Conservation (phyloP, 2,888 invertebrate genomes). For the Nomada fucata region DNA sequence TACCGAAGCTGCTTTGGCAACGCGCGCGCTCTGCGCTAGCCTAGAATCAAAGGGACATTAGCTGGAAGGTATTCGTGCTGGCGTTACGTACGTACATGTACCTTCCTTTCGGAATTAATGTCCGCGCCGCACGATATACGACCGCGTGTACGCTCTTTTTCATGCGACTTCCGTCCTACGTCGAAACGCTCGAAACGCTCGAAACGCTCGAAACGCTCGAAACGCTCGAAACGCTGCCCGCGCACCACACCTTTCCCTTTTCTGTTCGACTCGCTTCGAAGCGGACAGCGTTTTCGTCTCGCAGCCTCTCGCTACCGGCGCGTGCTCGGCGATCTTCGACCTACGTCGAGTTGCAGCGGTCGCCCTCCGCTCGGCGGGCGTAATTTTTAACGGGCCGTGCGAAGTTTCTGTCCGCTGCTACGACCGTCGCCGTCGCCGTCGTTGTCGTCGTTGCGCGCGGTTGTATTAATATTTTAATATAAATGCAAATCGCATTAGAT, state of each 20-base stretch:
- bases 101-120: conserved; percentile 68
- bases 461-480: conserved; percentile 81
- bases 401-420: too few relatives aligned
- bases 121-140: conserved; percentile 69
- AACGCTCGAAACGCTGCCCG: conserved; percentile 6
- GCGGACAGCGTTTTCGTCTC: not conserved
- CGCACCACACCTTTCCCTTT: conserved; percentile 18
- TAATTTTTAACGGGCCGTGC: conserved; percentile 69
- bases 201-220: conserved; percentile 28
- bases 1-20: conserved; percentile 26
- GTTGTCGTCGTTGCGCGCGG: conserved; percentile 38
- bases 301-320: not conserved
- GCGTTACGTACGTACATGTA: conserved; percentile 31
- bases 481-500: conserved; percentile 81
- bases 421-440: conserved; percentile 51
- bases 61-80: conserved; percentile 52
- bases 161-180: conserved; percentile 51
- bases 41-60: conserved; percentile 70
- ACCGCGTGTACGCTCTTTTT: conserved; percentile 52
- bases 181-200: conserved; percentile 31
- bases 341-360: conserved; percentile 16
- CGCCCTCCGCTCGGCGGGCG: conserved; percentile 72
- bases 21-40: conserved; percentile 39
- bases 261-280: conserved; percentile 1
- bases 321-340: too few relatives aligned